phyloP scores from a whole-genome alignment of 2,797 vertebrate species.

The Chelon auratus region DNA sequence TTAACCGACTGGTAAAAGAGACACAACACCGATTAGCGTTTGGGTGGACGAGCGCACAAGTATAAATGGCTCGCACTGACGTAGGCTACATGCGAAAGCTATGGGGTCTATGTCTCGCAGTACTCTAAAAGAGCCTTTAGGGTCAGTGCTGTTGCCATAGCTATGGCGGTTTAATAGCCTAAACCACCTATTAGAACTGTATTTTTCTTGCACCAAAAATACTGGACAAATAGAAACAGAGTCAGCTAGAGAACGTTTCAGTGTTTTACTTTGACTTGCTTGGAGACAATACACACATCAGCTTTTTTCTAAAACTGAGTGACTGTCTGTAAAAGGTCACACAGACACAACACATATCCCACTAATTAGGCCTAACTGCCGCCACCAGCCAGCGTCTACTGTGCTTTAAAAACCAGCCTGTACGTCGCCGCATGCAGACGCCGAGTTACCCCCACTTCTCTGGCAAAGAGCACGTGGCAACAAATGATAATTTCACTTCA shows the following conservation, averaged over 20 bases:
- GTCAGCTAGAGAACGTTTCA: not conserved
- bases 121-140: no score
- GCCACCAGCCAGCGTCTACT: not conserved
- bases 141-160: no score
- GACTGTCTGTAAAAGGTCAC: slow-evolving; percentile 28
- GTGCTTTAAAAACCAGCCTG: not conserved
- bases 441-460: not conserved
- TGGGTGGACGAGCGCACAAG: no score
- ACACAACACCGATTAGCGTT: no score
- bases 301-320: slow-evolving; percentile 23
- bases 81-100: no score
- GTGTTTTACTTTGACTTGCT: slow-evolving; percentile 22
- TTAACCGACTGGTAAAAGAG: no score
- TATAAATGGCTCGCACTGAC: no score
- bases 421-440: slow-evolving; percentile 14
- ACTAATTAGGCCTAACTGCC: slow-evolving; percentile 9
- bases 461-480: slow-evolving; percentile 2
- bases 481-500: slow-evolving; percentile 56
- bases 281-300: slow-evolving; percentile 16
- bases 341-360: slow-evolving; percentile 11
- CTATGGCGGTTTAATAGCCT: no score
- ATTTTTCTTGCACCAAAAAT: no score
- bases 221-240: no score
- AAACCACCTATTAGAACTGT: no score
- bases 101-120: no score